Evolutionary conservation across 2,113 vertebrate species (phyloP), one percentile per base, ranked within the genome.

Genomic region (Epinephelus cyanopodus): DNA sequence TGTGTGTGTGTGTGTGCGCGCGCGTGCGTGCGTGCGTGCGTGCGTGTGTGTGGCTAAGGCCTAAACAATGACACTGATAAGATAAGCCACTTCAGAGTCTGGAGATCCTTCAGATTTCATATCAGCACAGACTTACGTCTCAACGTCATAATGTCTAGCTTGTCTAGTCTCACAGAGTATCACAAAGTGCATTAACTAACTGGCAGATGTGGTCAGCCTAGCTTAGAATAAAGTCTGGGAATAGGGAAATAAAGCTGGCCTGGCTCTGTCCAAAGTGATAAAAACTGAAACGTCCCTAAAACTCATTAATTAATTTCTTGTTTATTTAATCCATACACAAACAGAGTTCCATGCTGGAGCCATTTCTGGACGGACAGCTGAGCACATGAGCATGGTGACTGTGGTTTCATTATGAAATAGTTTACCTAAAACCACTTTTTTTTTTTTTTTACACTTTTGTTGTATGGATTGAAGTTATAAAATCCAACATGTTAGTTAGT

Each of bases 51-150:
- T 33, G 54, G 25, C 33, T 39, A 17, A 58, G 39, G 25, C 53
- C 70, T 57, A 42, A 74, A 79, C 79, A 62, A 77, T 65, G 52
- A 13, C 23, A 29, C 50, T 71, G 74, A 84, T 62, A n/a, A 83
- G 63, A 72, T 66, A 60, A 63, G 17, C 11, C 54, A 61, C 42
- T 45, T 69, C 66, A 69, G 57, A 11, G 78, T 47, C 84, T 80
- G 53, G 53, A 64, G 69, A 77, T 82, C 13, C 17, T 33, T 74
- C n/a, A n/a, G 57, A 86, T 65, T 56, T 48, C 19, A 37, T 23
- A 27, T 68, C 53, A 25, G 5, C 23, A 6, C 9, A 67, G 47
- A 25, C 37, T 17, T 21, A 45, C 5, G 15, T 65, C 23, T 57
- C 15, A 42, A 57, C 53, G 25, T 52, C 3, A 29, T 50, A 8